Conservation (phyloP, 2,113 vertebrate genomes). For the Dascyllus trimaculatus region DNA sequence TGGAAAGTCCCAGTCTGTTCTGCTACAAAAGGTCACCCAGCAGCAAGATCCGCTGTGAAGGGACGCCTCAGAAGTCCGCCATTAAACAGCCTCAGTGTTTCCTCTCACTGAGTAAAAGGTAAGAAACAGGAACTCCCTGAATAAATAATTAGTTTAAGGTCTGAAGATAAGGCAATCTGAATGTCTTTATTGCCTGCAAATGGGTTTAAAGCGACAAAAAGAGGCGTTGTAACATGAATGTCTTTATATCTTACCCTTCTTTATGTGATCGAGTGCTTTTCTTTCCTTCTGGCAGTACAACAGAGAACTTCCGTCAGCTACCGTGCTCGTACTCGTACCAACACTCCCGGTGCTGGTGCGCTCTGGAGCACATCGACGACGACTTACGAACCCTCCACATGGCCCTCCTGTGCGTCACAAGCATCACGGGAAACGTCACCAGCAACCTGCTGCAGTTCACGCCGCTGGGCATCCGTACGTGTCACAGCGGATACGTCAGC, state of each 20-base stretch:
- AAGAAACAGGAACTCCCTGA: neutral
- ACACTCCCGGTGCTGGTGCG: slow-evolving; percentile 79
- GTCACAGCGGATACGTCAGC: neutral
- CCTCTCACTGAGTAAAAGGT: slow-evolving; percentile 77
- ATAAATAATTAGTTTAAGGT: no score
- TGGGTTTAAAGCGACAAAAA: no score
- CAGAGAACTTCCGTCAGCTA: neutral
- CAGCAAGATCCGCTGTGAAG: slow-evolving; percentile 84
- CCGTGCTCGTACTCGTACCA: slow-evolving; percentile 73
- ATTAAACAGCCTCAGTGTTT: slow-evolving; percentile 60
- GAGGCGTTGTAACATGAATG: no score
- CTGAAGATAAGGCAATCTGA: no score
- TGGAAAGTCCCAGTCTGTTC: slow-evolving; percentile 66
- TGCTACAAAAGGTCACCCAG: slow-evolving; percentile 82
- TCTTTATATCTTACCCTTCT: no score
- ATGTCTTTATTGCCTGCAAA: no score
- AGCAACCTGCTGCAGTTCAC: slow-evolving; percentile 59
- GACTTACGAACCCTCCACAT: slow-evolving; percentile 36
- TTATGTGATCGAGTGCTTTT: neutral
- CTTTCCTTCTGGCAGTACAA: neutral
- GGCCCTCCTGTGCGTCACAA: slow-evolving; percentile 79
- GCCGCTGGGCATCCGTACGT: slow-evolving; percentile 75
- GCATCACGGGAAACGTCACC: slow-evolving; percentile 64
- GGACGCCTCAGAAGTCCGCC: slow-evolving; percentile 50
- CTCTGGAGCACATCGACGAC: slow-evolving; percentile 64